phyloP scores from a whole-genome alignment of 2,888 invertebrate species.

The Anagyrus pseudococci region DNA sequence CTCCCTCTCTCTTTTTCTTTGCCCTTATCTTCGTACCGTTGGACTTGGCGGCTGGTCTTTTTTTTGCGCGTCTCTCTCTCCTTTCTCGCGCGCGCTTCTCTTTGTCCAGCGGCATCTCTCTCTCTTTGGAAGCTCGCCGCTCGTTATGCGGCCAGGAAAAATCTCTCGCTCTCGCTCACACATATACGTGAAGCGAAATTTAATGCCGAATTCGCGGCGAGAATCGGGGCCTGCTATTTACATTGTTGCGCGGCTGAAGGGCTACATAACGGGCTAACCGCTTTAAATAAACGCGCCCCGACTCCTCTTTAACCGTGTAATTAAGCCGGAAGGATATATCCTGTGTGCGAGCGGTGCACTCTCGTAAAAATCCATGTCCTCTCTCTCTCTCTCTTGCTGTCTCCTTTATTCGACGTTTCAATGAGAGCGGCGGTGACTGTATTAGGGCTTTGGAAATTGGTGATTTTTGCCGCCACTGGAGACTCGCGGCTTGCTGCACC shows the following conservation, averaged over 20 bases:
- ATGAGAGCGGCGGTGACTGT: not conserved
- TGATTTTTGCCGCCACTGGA: not conserved
- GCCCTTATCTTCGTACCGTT: conserved; percentile 22
- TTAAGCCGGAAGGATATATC: too few species aligned
- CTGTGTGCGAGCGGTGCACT: too few species aligned
- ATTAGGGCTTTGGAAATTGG: not conserved
- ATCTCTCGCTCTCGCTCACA: too few species aligned
- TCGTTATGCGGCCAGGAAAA: not conserved
- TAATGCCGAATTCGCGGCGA: not conserved
- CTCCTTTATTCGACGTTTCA: not conserved
- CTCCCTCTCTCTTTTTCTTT: not conserved
- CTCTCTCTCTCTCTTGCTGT: too few species aligned
- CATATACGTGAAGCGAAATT: not conserved
- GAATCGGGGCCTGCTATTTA: too few species aligned
- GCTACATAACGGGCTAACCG: too few species aligned
- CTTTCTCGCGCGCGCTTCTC: not conserved
- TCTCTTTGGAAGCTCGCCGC: conserved; percentile 8
- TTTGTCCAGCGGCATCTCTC: conserved; percentile 10
- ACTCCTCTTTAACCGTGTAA: too few species aligned
- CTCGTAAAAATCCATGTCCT: too few species aligned
- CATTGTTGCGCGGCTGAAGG: too few species aligned
- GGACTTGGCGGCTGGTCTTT: not conserved
- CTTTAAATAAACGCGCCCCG: too few species aligned
- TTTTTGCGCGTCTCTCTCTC: not conserved
- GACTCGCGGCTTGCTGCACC: not conserved